Base-by-base conservation (phyloP, 53 echinoderm and acorn worm species). In the Apostichopus leukothele region DNA sequence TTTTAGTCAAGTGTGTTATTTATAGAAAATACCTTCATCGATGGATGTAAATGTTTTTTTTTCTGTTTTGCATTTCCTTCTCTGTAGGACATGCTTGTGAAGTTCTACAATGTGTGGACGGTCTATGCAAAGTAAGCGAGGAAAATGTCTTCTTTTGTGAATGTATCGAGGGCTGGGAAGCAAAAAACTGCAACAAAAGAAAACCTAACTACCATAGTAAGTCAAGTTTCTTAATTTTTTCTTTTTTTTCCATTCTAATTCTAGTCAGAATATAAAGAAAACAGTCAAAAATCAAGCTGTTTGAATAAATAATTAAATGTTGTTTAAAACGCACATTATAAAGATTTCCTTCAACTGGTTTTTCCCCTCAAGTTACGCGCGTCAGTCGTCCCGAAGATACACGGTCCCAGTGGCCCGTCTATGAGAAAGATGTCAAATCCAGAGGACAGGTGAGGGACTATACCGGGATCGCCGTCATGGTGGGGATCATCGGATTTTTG, bases 401-500 rank as follows among this genome's bases (percentile, higher is more conserved):
- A 5, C 19, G 81, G 55, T 81, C 54, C 53, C 81, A 81, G 22
- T 81, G 54, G 52, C 52, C 54, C 55, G 54, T 79, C 5, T 53
- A 53, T 79, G 79, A 79, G 55, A 77, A 77, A 52, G 52, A 79
- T 51, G 52, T 79, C 7, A 53, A 79, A 39, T 27, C 84, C 3
- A 66, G 54, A 21, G 27, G 60, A 9, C 84, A 84, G 7, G 57
- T 66, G 67, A 84, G 26, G 39, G 84, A 84, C 23, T 84, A 84
- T 50, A 84, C 84, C 3, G 84, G 84, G 14, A 86, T 86, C 25
- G 68, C 51, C 5, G 68, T 86, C 51, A 86, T 86, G 86, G 51
- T 86, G 2, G 86, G 86, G 16, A 68, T 86, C 27, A 67, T 86
- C 14, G 86, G 86, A 21, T 86, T 86, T 4, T 60, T 86, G 67